Percentiles rank a stretch among this genome's conserved stretches.
phyloP scores from a whole-genome alignment of 2,888 invertebrate species.

The Folsomia candida region DNA sequence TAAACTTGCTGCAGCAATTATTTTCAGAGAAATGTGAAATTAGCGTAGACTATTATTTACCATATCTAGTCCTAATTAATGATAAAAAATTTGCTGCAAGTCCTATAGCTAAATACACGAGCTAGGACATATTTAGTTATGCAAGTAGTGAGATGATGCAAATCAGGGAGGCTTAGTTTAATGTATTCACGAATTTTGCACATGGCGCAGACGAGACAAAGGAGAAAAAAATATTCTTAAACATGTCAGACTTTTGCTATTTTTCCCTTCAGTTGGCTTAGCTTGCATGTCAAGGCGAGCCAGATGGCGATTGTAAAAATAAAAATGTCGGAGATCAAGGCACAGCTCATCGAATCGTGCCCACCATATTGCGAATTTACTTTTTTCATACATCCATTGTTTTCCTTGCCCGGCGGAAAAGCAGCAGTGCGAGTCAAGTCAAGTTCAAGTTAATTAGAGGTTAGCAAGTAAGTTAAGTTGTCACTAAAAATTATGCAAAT shows the following conservation, averaged over 20 bases:
- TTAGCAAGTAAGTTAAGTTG: not conserved
- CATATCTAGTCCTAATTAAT: too few species aligned
- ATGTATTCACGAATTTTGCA: not conserved
- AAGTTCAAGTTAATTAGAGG: not conserved
- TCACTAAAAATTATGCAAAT: not conserved
- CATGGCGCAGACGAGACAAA: not conserved
- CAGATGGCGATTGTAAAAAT: not conserved
- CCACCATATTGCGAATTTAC: not conserved
- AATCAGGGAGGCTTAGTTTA: too few species aligned
- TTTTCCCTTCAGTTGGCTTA: not conserved
- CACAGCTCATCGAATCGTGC: not conserved
- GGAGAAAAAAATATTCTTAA: not conserved
- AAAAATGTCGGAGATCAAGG: not conserved
- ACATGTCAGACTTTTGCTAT: not conserved
- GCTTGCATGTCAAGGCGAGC: not conserved
- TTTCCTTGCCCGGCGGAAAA: not conserved
- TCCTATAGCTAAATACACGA: too few species aligned
- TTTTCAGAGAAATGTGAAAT: too few species aligned
- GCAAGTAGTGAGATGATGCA: too few species aligned
- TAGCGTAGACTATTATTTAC: too few species aligned
- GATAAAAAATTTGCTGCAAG: too few species aligned
- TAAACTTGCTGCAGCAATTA: too few species aligned
- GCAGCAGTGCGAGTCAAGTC: not conserved
- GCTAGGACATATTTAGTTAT: too few species aligned
- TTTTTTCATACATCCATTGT: too few species aligned